Percentiles rank a stretch among this genome's conserved stretches.
These are phyloP conservation scores for Hydraecia micacea DNA, from an alignment of 2,888 invertebrate species.

Conservation along the genomic window DNA sequence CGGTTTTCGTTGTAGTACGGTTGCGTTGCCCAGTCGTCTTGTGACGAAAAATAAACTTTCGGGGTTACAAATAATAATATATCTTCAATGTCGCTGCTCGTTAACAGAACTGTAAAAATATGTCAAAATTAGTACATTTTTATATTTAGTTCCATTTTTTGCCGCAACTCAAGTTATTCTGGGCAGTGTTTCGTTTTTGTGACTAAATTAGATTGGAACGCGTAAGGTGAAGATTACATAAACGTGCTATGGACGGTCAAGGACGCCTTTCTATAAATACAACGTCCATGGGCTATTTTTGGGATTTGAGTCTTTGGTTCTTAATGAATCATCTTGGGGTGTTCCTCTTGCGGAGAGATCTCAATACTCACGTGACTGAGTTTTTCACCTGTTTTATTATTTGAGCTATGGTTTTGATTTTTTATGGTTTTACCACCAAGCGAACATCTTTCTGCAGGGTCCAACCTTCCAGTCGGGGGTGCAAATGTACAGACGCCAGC, in stretches of 20 bases:
- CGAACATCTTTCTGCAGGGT: neutral
- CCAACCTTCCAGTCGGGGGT: neutral
- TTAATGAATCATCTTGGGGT: conserved; percentile 16
- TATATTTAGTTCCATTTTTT: neutral
- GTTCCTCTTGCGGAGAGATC: neutral
- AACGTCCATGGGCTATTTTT: conserved; percentile 20
- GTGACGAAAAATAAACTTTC: neutral
- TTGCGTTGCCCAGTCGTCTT: conserved; percentile 3
- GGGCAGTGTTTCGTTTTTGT: neutral
- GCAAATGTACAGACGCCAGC: neutral
- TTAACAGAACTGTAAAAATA: neutral
- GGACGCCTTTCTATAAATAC: conserved; percentile 24
- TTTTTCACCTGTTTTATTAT: neutral
- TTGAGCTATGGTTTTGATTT: neutral
- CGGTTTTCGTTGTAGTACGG: conserved; percentile 8
- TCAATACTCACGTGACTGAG: neutral
- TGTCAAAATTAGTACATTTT: neutral
- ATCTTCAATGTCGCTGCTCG: conserved; percentile 2
- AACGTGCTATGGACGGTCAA: conserved; percentile 31
- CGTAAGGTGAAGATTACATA: conserved; percentile 18
- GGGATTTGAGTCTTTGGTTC: conserved; percentile 10
- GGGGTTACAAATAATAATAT: neutral
- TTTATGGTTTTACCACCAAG: neutral
- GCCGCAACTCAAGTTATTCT: neutral
- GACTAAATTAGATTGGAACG: conserved; percentile 41